phyloP scores from a whole-genome alignment of 2,113 vertebrate species.

The Pteropus alecto region DNA sequence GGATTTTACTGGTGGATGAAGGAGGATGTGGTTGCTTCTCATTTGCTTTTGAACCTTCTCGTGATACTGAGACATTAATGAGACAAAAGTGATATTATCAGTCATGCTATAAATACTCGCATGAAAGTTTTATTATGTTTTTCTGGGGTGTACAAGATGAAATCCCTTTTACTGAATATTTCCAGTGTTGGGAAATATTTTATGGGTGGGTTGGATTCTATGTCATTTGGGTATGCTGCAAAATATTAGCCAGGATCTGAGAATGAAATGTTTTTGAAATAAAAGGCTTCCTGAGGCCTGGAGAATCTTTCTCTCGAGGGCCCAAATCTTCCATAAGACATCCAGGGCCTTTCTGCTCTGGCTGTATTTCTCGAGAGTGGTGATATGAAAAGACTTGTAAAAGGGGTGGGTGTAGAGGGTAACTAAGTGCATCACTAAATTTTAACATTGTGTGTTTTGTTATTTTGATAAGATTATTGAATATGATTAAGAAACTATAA shows the following conservation, averaged over 20 bases:
- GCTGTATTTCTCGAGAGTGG: background rate
- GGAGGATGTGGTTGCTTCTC: background rate
- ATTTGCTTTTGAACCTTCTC: conserved; percentile 53
- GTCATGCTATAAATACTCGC: conserved; percentile 38
- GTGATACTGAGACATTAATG: conserved; percentile 39
- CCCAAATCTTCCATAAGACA: background rate
- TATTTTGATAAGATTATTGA: background rate
- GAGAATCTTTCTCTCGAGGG: background rate
- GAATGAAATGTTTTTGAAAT: background rate
- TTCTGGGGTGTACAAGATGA: background rate
- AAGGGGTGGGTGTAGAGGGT: background rate
- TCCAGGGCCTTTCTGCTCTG: background rate
- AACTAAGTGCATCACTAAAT: background rate
- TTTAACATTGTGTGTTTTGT: background rate
- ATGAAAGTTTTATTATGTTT: conserved; percentile 35
- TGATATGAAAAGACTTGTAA: background rate
- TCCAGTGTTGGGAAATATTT: background rate
- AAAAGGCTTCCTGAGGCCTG: background rate
- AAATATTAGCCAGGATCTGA: background rate
- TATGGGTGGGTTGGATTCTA: background rate
- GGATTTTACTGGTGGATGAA: conserved; percentile 8
- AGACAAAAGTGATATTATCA: conserved; percentile 34
- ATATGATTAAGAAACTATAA: background rate
- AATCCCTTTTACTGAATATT: conserved; percentile 33
- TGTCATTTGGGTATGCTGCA: background rate